Base-by-base conservation (phyloP, 2,888 invertebrate species). In the Ashinkailepas kermadecensis region DNA sequence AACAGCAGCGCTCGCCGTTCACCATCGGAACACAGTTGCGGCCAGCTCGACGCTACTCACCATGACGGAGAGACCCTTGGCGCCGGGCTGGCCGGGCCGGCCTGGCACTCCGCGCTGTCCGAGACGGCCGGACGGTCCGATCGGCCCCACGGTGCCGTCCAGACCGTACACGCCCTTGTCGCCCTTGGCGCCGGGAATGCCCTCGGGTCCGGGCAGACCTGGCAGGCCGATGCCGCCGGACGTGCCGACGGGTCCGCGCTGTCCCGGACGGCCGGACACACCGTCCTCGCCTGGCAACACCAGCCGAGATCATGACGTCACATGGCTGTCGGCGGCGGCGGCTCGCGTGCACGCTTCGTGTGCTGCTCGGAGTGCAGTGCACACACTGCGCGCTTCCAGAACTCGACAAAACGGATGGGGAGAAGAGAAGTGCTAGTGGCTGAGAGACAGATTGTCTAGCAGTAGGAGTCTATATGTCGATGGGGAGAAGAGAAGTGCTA, bases 101-200 rank as follows among this genome's bases (percentile, higher is more conserved):
- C 94, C 94, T 57, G 92, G 91, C 83, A 89, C 90, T 85, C 96
- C 96, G 81, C 94, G 90, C 2, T 94, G 94, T 54, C 95, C 95
- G 81, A 90, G 90, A 84, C 89, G 89, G 82, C 96, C 96, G 83
- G 90, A 89, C 0, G 89, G 86, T 81, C 97, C 97, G 80, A 89
- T 87, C 12, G 82, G 67, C 4, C 84, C 81, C 70, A 56, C 81
- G 10, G 23, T 39, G 9, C 83, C 84, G 39, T 78, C 64, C 18
- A 81, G 82, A 10, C 84, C 84, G 1, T 56, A 18, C 1, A 7
- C 81, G 21, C 85, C 85, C 23, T 82, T 81, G 39, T 67, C 80
- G 25, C 85, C 85, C 59, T 82, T 81, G 11, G 82, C 79, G 23
- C 85, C 85, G 12, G 82, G 82, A 18, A 81, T 81, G 11, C 85